Evolutionary conservation across 2,113 vertebrate genomes (phyloP).

Genomic region (Redunca redunca): DNA sequence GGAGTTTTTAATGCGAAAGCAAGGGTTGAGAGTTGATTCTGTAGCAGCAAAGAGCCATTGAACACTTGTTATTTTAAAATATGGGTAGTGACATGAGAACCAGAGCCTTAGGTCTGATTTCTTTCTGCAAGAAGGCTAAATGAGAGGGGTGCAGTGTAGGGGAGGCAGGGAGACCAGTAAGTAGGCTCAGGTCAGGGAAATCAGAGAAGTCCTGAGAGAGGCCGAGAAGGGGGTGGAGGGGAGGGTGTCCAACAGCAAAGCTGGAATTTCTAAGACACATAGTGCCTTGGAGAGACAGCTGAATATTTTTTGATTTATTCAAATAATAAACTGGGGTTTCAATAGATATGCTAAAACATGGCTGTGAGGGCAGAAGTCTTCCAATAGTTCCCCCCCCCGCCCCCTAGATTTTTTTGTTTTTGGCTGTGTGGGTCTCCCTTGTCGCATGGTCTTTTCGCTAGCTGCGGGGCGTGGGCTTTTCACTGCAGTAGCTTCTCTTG

Average conservation of each 20-base stretch:
- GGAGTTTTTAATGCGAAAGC: not conserved
- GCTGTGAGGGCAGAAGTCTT: not conserved
- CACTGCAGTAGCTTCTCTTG: not conserved
- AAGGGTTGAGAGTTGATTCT: not conserved
- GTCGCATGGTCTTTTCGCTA: not conserved
- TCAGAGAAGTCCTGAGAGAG: not conserved
- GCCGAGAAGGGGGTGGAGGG: not conserved
- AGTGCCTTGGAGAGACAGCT: not conserved
- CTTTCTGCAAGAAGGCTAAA: not conserved
- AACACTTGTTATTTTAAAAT: not conserved
- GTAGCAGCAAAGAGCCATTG: not conserved
- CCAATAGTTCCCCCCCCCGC: too few species aligned
- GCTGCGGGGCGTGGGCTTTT: not conserved
- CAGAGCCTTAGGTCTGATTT: not conserved
- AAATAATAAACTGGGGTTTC: not conserved
- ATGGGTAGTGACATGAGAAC: not conserved
- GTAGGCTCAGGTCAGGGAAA: not conserved
- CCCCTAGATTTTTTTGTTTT: not conserved
- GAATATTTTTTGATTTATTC: not conserved
- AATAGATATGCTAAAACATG: not conserved
- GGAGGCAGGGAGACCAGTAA: not conserved
- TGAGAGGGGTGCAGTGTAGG: not conserved
- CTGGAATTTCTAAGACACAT: not conserved
- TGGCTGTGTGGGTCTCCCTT: not conserved
- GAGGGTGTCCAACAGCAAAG: not conserved